Evolutionary conservation across 2,888 invertebrate species (phyloP).

Genomic region (Charanyca ferruginea): DNA sequence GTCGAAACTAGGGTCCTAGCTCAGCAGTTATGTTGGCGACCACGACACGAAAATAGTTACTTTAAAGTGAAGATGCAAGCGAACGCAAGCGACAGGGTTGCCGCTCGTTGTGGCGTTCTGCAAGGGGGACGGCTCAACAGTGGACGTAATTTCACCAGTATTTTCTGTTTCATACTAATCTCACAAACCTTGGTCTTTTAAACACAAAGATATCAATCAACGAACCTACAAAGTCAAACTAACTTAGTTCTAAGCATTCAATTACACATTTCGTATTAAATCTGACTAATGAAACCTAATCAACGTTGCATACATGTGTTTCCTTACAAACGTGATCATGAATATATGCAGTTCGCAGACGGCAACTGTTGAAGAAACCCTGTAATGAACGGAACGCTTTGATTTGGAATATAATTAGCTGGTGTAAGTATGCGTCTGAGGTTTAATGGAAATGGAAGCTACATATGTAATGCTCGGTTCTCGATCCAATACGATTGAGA

Average conservation of each 20-base stretch:
- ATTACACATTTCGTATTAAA: slow-evolving; percentile 39
- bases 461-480: too few relatives aligned
- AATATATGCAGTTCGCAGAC: slow-evolving; percentile 34
- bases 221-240: not conserved
- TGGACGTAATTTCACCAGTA: too few relatives aligned
- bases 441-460: slow-evolving; percentile 4
- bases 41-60: too few relatives aligned
- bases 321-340: slow-evolving; percentile 35
- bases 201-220: not conserved
- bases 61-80: too few relatives aligned
- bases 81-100: too few relatives aligned
- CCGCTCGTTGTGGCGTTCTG: too few relatives aligned
- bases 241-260: slow-evolving; percentile 24
- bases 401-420: slow-evolving; percentile 45
- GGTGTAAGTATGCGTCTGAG: slow-evolving; percentile 2
- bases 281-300: slow-evolving; percentile 33
- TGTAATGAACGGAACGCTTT: slow-evolving; percentile 36
- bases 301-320: slow-evolving; percentile 16
- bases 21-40: too few relatives aligned
- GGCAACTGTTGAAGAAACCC: slow-evolving; percentile 40
- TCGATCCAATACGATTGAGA: too few relatives aligned
- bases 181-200: not conserved
- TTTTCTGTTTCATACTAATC: not conserved
- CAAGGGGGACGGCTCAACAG: too few relatives aligned
- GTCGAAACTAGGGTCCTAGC: too few relatives aligned